Conservation (phyloP, 2,797 vertebrate genomes). For the Intellagama lesueurii region DNA sequence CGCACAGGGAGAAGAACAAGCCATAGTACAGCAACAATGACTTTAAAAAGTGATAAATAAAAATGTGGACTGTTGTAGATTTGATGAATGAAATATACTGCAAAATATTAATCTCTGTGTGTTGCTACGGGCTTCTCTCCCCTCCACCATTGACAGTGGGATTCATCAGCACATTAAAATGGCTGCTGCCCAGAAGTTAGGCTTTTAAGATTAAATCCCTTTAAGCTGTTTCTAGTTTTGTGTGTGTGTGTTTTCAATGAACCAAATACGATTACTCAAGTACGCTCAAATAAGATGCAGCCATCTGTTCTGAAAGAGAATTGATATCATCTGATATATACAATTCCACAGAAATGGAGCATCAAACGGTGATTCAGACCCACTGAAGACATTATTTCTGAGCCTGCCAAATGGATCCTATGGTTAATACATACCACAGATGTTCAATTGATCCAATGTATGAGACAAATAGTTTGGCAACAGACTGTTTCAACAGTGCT, state of each 20-base stretch:
- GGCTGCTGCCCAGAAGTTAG: constrained; percentile 6
- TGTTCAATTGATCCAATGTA: neutral
- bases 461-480: neutral
- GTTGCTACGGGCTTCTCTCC: neutral
- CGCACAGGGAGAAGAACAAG: neutral
- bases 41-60: neutral
- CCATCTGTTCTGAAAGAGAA: constrained; percentile 38
- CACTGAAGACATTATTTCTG: neutral
- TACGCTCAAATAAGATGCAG: constrained; percentile 29
- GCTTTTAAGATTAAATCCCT: constrained; percentile 29
- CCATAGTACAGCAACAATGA: neutral
- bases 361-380: constrained; percentile 9
- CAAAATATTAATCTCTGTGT: constrained; percentile 18
- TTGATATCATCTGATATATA: constrained; percentile 1
- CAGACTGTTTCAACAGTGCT: neutral
- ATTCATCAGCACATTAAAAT: constrained; percentile 23
- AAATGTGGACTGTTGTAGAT: neutral
- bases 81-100: neutral
- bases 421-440: neutral
- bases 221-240: constrained; percentile 19
- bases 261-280: constrained; percentile 33
- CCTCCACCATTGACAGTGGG: neutral
- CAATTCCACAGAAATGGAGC: neutral
- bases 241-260: constrained; percentile 7
- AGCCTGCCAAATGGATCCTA: constrained; percentile 1